Conservation (phyloP, 2,797 vertebrate genomes). For the Acrossocheilus fasciatus region DNA sequence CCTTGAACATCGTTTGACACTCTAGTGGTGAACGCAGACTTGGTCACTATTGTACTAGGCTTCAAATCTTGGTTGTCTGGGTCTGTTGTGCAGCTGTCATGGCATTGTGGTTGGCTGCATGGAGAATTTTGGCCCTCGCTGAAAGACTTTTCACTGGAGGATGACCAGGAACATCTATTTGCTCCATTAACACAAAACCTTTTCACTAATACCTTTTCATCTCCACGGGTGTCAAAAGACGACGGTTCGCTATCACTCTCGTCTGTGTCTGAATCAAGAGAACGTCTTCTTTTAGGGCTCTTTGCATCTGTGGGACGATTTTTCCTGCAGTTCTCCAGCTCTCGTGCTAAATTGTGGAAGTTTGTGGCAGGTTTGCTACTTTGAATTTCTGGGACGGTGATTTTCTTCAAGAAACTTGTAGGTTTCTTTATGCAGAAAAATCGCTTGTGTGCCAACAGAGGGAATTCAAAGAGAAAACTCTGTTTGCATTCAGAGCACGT, state of each 20-base stretch:
- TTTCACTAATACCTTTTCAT: slow-evolving; percentile 15
- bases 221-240: background rate
- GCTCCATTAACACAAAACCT: slow-evolving; percentile 23
- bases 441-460: slow-evolving; percentile 82
- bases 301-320: slow-evolving; percentile 57
- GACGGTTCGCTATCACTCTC: slow-evolving; percentile 25
- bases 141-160: slow-evolving; percentile 76
- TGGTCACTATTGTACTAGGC: slow-evolving; percentile 9
- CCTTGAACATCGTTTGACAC: slow-evolving; percentile 26
- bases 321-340: slow-evolving; percentile 76
- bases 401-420: slow-evolving; percentile 49
- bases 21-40: slow-evolving; percentile 7
- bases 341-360: slow-evolving; percentile 85
- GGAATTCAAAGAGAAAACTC: slow-evolving; percentile 85
- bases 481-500: slow-evolving; percentile 83
- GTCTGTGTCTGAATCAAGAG: slow-evolving; percentile 58
- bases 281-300: slow-evolving; percentile 26
- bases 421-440: slow-evolving; percentile 83
- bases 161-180: slow-evolving; percentile 73
- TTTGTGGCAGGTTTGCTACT: slow-evolving; percentile 81
- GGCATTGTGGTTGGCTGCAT: slow-evolving; percentile 37
- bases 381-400: slow-evolving; percentile 43
- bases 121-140: slow-evolving; percentile 77
- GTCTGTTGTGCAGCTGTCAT: slow-evolving; percentile 44
- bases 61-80: slow-evolving; percentile 67